Conservation (phyloP, 2,888 invertebrate genomes). For the Himalopsyche kuldschensis region DNA sequence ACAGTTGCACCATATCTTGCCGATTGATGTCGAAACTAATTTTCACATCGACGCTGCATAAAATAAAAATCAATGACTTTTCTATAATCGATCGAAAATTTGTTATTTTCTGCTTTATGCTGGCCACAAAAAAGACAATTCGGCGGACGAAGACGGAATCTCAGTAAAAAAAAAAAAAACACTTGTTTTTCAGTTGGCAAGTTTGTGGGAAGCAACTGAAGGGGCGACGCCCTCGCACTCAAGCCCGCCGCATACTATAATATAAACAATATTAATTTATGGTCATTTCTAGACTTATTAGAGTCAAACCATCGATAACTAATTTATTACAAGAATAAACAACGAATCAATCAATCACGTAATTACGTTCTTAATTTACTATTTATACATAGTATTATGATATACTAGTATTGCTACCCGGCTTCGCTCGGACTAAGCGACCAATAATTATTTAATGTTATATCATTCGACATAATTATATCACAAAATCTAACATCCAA, state of each 20-base stretch:
- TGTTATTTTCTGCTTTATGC: neutral
- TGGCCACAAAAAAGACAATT: neutral
- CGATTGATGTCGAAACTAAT: neutral
- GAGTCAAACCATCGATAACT: too few species aligned
- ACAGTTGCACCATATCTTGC: neutral
- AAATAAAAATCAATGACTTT: neutral
- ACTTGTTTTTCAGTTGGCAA: neutral
- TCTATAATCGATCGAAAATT: neutral
- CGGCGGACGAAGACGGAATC: neutral
- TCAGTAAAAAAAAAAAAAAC: neutral
- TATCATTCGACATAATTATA: too few species aligned
- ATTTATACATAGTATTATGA: too few species aligned
- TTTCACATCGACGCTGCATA: neutral
- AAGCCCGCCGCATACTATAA: neutral
- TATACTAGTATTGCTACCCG: too few species aligned
- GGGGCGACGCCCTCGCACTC: neutral
- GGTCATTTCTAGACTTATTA: too few species aligned
- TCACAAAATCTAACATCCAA: too few species aligned
- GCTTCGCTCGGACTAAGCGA: too few species aligned
- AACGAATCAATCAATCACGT: too few species aligned
- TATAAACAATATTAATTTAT: neutral
- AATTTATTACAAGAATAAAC: too few species aligned
- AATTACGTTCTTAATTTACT: too few species aligned
- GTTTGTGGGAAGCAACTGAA: neutral
- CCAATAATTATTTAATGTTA: too few species aligned